phyloP scores from a whole-genome alignment of 2,888 invertebrate genomes.

The Ectemnius continuus region DNA sequence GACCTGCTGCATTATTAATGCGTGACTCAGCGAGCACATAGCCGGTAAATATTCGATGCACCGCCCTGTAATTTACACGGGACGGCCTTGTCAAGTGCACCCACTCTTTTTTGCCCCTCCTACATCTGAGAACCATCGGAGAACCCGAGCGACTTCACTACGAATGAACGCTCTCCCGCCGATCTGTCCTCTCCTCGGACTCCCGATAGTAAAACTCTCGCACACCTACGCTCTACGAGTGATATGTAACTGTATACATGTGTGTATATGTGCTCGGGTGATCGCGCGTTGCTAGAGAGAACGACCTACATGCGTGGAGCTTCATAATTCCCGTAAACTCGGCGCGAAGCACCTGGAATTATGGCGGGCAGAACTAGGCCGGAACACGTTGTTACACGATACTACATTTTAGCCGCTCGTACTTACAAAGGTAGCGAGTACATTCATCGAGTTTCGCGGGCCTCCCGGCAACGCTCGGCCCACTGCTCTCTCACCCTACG shows the following conservation, averaged over 20 bases:
- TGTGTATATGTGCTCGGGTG: slow-evolving; percentile 9
- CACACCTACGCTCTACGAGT: too few relatives aligned
- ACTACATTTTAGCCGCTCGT: slow-evolving; percentile 25
- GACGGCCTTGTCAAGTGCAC: too few relatives aligned
- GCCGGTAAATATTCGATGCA: too few relatives aligned
- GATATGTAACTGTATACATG: too few relatives aligned
- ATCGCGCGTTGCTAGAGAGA: neutral
- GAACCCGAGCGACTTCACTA: too few relatives aligned
- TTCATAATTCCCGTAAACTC: slow-evolving; percentile 37
- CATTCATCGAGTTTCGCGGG: neutral
- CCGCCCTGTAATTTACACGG: too few relatives aligned
- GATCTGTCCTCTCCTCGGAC: too few relatives aligned
- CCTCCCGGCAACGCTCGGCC: neutral
- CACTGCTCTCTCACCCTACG: neutral
- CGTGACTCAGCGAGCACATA: too few relatives aligned
- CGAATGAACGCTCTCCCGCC: too few relatives aligned
- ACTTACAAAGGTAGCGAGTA: neutral
- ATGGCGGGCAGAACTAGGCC: neutral
- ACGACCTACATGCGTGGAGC: slow-evolving; percentile 17
- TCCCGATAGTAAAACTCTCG: too few relatives aligned
- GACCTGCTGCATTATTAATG: too few relatives aligned
- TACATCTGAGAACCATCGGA: too few relatives aligned
- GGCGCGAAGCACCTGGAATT: slow-evolving; percentile 3
- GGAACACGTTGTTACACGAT: slow-evolving; percentile 16
- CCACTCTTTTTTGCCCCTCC: neutral